Evolutionary conservation across 2,797 vertebrate species (phyloP).

Genomic region (Chelon labrosus): DNA sequence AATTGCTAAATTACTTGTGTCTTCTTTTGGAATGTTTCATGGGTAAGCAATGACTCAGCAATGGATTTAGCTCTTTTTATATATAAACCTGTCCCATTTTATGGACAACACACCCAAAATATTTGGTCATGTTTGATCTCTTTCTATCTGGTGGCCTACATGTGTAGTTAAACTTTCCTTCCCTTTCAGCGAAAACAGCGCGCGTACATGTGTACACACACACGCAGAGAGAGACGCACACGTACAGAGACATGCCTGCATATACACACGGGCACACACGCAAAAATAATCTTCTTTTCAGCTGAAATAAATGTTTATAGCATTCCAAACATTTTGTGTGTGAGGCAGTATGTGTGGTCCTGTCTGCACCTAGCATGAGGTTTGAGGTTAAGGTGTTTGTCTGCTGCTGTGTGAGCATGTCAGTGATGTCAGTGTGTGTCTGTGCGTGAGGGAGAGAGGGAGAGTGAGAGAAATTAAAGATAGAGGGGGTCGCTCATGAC

Average conservation of each 20-base stretch:
- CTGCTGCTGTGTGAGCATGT: slow-evolving; percentile 61
- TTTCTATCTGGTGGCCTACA: slow-evolving; percentile 66
- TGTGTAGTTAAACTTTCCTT: slow-evolving; percentile 69
- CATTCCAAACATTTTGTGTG: slow-evolving; percentile 85
- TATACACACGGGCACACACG: slow-evolving; percentile 20
- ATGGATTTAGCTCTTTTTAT: slow-evolving; percentile 38
- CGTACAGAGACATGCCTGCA: not conserved
- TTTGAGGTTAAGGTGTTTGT: slow-evolving; percentile 83
- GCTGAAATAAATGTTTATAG: slow-evolving; percentile 87
- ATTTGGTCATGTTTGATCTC: slow-evolving; percentile 73
- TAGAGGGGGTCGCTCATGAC: not conserved
- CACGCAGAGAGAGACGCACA: not conserved
- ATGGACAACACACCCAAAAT: slow-evolving; percentile 69
- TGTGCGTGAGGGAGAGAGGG: not conserved
- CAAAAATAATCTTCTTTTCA: slow-evolving; percentile 71
- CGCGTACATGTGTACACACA: not conserved
- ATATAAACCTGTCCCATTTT: slow-evolving; percentile 61
- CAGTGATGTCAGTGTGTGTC: slow-evolving; percentile 38
- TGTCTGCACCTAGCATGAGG: slow-evolving; percentile 80
- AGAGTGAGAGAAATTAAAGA: not conserved
- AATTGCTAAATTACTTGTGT: slow-evolving; percentile 6
- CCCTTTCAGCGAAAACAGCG: slow-evolving; percentile 56
- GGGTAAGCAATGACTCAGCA: slow-evolving; percentile 48
- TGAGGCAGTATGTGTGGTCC: slow-evolving; percentile 86
- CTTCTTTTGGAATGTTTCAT: slow-evolving; percentile 33